phyloP scores from a whole-genome alignment of 2,113 vertebrate genomes.

The Hepsetus odoe region DNA sequence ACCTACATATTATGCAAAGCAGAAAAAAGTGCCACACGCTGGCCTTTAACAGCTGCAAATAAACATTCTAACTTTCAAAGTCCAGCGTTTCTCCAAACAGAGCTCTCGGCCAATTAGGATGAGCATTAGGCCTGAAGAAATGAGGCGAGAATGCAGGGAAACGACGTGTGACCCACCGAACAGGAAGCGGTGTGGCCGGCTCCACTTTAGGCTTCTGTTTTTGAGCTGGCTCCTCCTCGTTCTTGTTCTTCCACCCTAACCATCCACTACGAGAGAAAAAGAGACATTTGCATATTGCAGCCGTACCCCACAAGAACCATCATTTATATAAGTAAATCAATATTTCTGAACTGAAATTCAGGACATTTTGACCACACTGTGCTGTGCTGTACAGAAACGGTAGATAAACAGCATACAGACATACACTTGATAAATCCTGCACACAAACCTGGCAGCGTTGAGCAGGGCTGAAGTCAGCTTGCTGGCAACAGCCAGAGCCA shows the following conservation, averaged over 20 bases:
- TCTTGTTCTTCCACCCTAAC: constrained; percentile 94
- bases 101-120: too few species aligned
- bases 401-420: too few species aligned
- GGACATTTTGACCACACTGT: neutral
- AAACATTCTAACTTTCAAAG: too few species aligned
- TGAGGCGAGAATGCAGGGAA: too few species aligned
- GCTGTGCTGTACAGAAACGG: neutral
- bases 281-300: neutral
- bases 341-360: neutral
- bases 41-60: too few species aligned
- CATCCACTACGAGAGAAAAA: constrained; percentile 81
- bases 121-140: too few species aligned
- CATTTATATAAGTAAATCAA: too few species aligned
- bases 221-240: constrained; percentile 86
- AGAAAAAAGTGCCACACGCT: too few species aligned
- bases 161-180: constrained; percentile 85
- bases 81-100: too few species aligned
- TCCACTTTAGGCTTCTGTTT: constrained; percentile 97
- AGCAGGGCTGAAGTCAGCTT: constrained; percentile 97
- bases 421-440: neutral
- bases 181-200: constrained; percentile 86
- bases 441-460: constrained; percentile 89
- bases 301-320: too few species aligned
- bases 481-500: constrained; percentile 96
- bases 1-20: too few species aligned